phyloP scores from a whole-genome alignment of 1,140 invertebrate genomes.

The Lepidurus couesii region DNA sequence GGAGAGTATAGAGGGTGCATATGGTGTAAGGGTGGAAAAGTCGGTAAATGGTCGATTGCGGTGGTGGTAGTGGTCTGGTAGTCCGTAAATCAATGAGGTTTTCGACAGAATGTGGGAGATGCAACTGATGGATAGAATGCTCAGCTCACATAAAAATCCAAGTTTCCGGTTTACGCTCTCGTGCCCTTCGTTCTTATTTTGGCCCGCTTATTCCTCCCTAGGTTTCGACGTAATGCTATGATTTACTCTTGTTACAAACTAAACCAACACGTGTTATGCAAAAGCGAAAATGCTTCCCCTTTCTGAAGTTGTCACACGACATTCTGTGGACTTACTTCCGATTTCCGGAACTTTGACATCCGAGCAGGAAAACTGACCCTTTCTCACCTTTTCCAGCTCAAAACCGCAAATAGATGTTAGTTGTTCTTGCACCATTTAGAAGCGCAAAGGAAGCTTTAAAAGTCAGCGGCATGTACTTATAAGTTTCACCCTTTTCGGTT shows the following conservation, averaged over 20 bases:
- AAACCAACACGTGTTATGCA: neutral
- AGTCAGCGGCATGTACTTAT: too few species aligned
- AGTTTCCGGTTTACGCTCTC: conserved; percentile 13
- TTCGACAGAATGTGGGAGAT: conserved; percentile 14
- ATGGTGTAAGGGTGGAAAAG: neutral
- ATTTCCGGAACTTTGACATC: too few species aligned
- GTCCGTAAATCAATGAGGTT: conserved; percentile 6
- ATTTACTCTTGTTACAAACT: neutral
- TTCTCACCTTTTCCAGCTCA: too few species aligned
- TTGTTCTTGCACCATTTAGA: too few species aligned
- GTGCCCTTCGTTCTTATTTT: neutral
- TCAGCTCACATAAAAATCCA: conserved; percentile 5
- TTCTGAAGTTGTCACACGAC: too few species aligned
- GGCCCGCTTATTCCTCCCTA: neutral
- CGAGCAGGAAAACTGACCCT: too few species aligned
- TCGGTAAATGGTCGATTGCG: conserved; percentile 17
- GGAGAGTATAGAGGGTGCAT: neutral
- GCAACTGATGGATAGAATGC: conserved; percentile 1
- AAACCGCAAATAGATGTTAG: too few species aligned
- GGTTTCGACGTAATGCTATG: neutral
- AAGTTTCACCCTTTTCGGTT: too few species aligned
- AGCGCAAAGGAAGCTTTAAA: too few species aligned
- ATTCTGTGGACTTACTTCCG: too few species aligned
- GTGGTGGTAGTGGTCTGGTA: neutral
- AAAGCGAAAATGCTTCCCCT: too few species aligned